phyloP scores from a whole-genome alignment of 2,797 vertebrate species.

The Buceros bicornis region DNA sequence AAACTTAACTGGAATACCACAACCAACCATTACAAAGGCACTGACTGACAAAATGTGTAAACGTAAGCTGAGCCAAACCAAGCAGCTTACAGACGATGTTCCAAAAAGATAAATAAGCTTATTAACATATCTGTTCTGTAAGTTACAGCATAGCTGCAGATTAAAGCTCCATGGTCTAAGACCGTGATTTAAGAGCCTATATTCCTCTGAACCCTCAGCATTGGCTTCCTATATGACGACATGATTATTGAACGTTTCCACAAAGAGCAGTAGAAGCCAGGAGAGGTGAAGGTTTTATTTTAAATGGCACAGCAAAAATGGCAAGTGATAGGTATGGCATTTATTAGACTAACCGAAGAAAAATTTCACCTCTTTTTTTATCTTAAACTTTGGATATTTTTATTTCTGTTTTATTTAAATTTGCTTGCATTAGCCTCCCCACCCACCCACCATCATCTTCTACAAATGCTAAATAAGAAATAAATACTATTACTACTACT shows the following conservation, averaged over 20 bases:
- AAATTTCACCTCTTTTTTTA: not conserved
- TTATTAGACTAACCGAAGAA: constrained; percentile 5
- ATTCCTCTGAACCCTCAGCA: constrained; percentile 8
- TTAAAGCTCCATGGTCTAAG: not conserved
- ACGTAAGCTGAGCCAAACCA: not conserved
- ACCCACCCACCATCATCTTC: not conserved
- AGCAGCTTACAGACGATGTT: not conserved
- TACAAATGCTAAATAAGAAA: not conserved
- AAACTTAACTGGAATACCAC: not conserved
- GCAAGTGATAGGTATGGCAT: not conserved
- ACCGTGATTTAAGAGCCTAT: not conserved
- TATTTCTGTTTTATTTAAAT: constrained; percentile 15
- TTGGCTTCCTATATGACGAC: not conserved
- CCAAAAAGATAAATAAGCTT: constrained; percentile 9
- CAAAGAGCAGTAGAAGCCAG: constrained; percentile 4
- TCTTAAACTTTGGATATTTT: not conserved
- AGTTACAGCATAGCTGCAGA: not conserved
- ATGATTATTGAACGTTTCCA: constrained; percentile 20
- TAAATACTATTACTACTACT: not conserved
- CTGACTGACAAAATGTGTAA: not conserved
- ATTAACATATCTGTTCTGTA: constrained; percentile 4
- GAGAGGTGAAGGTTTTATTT: not conserved
- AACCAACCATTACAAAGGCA: not conserved
- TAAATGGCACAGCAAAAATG: not conserved
- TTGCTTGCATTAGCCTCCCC: not conserved